Evolutionary conservation across 1,140 invertebrate species (phyloP), one percentile per base, ranked within the genome.

Genomic region (Rhopalosiphum padi): DNA sequence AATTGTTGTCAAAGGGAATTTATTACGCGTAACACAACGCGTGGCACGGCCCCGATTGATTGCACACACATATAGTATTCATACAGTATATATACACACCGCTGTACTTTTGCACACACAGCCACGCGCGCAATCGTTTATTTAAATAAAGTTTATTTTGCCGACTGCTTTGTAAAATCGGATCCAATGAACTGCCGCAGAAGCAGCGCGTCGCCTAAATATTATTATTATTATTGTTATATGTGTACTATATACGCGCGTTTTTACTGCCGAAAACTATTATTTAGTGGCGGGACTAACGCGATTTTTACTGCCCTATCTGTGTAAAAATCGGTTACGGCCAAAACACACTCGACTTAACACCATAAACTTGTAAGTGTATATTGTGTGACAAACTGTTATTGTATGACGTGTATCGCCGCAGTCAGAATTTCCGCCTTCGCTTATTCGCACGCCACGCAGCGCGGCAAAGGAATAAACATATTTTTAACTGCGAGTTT

Each of bases 1-100:
- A 89, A 89, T 89, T 89, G 88, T 89, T 55, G 88, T 89, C 88
- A 55, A 41, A 89, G 22, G 88, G 88, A 89, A 89, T 55, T 89
- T 89, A 89, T 89, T 89, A 35, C 88, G 88, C 21, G 88, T 35
- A 89, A 89, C 48, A 41, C 25, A 37, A 51, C 46, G 30, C 86
- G 46, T 88, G 46, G 48, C 88, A 30, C 35, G n/a, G 22, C 37
- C 22, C 35, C 48, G 88, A 89, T 89, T 55, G 88, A 55, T 89
- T 55, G 88, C 43, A 41, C 82, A 41, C 82, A 41, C 21, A 41
- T 37, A 37, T 60, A 30, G 25, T 60, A 60, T 60, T 60, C 55
- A 9, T 25, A 60, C 22, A 55, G 9, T 25, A 25, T 25, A 53
- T 60, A 53, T 53, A 41, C 2, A 37, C 37, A 37, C 41, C 2